These are phyloP conservation scores for Isichthys henryi DNA, from an alignment of 2,113 vertebrate species.

Conservation along the genomic window DNA sequence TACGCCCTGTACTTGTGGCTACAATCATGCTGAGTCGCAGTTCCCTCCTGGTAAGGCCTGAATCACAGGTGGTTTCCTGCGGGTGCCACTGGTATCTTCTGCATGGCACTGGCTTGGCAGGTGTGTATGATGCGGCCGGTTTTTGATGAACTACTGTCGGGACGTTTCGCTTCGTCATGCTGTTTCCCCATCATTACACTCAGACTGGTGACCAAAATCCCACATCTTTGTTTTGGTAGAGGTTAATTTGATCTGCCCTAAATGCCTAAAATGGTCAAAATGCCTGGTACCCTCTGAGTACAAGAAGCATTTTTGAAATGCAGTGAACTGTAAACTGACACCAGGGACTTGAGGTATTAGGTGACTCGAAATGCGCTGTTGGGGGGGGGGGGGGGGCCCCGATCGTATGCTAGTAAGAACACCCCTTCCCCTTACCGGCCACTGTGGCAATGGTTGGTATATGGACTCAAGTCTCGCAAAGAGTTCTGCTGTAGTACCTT, in stretches of 20 bases:
- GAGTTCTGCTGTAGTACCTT: not conserved
- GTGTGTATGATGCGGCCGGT: not conserved
- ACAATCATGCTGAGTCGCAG: not conserved
- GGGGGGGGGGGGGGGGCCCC: not conserved
- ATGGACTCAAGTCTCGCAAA: not conserved
- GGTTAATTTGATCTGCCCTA: not conserved
- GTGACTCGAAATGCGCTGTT: not conserved
- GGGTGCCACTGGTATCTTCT: not conserved
- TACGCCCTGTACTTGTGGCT: not conserved
- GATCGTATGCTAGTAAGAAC: not conserved
- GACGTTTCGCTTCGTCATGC: not conserved
- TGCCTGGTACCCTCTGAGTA: not conserved
- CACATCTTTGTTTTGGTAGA: not conserved
- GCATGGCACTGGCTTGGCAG: not conserved
- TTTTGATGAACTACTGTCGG: not conserved
- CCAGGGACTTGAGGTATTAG: not conserved
- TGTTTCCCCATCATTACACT: not conserved
- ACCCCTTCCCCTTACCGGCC: not conserved
- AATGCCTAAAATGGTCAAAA: not conserved
- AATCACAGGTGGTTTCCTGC: constrained; percentile 4
- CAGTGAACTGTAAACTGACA: not conserved
- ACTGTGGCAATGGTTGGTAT: not conserved
- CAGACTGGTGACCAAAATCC: not conserved
- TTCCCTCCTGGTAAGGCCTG: not conserved
- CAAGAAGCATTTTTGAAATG: not conserved